Evolutionary conservation across 2,888 invertebrate genomes (phyloP), one percentile per base, ranked within the genome.

Genomic region (Pterobdella sp.): DNA sequence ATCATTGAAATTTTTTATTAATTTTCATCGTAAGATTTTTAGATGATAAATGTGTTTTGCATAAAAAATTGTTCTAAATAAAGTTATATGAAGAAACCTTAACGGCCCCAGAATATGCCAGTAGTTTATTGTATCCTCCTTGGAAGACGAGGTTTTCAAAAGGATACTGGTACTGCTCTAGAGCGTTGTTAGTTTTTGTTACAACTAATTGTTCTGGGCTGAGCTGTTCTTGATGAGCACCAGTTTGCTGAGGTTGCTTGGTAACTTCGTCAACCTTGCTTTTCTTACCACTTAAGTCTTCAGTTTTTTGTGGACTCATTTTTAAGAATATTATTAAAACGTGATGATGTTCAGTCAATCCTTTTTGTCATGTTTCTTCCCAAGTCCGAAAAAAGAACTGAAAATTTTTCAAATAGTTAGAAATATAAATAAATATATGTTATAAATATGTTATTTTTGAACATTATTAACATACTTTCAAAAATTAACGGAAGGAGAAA

Each of bases 91-190:
- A 42, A 7, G 78, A 76, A 73, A 80, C 81, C 80, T 77, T 76
- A 0, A 81, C 77, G n/a, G 79, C 79, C 0, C 81, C 81, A 65
- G 79, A 78, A 75, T 80, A 81, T 1, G 80, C 78, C 56, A 80
- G 72, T 0, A 79, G 78, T 68, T 80, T 80, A 73, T 79, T 79
- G 31, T 79, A 79, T 1, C 81, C 81, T 10, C 81, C 81, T 71
- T 80, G 80, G 75, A 81, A 80, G 1, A 79, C 78, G 2, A 80
- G 76, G 72, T 81, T 81, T 74, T 81, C 81, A 73, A 80, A 80
- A 0, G 79, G 79, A 72, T 78, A 80, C 10, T 74, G 74, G 70
- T 81, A 80, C 65, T 72, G 68, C 37, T 75, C 72, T 36, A 68
- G 60, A 1, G 14, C 34, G 71, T 14, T 60, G 56, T 26, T 71